phyloP scores from a whole-genome alignment of 2,797 vertebrate genomes.

The Peromyscus nudipes region DNA sequence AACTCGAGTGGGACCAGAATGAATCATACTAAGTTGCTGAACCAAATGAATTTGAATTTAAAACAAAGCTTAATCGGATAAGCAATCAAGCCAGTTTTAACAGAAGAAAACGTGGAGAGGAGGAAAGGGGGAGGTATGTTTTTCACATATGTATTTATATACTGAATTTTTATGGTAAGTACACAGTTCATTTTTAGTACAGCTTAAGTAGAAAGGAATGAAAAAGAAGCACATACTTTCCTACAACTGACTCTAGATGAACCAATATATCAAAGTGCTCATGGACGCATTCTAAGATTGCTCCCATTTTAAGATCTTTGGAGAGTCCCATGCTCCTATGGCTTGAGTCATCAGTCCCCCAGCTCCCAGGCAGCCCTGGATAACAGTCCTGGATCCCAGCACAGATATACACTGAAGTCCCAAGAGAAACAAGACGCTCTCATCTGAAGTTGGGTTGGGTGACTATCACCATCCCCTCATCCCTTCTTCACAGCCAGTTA shows the following conservation, averaged over 20 bases:
- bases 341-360: neutral
- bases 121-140: neutral
- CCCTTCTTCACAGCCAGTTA: neutral
- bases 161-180: constrained; percentile 44
- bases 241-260: constrained; percentile 10
- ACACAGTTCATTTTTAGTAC: neutral
- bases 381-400: neutral
- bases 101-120: neutral
- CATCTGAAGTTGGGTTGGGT: neutral
- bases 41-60: constrained; percentile 44
- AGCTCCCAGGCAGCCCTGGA: neutral
- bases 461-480: neutral
- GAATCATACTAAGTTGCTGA: constrained; percentile 9
- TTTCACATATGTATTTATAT: neutral
- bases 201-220: neutral
- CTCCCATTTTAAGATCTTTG: neutral
- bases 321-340: neutral
- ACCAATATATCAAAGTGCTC: neutral
- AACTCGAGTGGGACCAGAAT: constrained; percentile 25
- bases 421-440: neutral
- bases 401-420: neutral
- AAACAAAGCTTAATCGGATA: constrained; percentile 53
- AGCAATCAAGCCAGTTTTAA: neutral
- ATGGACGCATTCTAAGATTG: neutral
- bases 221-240: neutral